Percentiles rank a stretch among this genome's conserved stretches.
Evolutionary conservation across 1,140 invertebrate genomes (phyloP).

Genomic region (Pseudachorutes palmiensis): DNA sequence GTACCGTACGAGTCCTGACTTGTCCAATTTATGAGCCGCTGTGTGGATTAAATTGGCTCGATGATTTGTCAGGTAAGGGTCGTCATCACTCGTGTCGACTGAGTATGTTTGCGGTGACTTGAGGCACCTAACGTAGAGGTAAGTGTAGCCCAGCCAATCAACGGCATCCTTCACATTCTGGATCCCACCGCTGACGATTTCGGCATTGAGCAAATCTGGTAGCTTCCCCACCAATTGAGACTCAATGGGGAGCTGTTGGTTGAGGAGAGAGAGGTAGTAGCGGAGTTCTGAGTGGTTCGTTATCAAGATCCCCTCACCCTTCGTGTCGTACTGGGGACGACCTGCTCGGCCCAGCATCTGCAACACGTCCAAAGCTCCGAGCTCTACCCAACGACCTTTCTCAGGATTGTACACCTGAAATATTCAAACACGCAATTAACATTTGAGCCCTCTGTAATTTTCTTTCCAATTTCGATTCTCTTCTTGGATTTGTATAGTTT

Average conservation of each 20-base stretch:
- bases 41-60: conserved; percentile 95
- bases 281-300: conserved; percentile 98
- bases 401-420: conserved; percentile 85
- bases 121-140: conserved; percentile 72
- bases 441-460: background rate
- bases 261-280: conserved; percentile 94
- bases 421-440: background rate
- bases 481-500: too few relatives aligned
- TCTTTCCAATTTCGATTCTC: too few relatives aligned
- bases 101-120: conserved; percentile 29
- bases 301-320: conserved; percentile 97
- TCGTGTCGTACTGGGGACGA: conserved; percentile 95
- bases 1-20: conserved; percentile 87
- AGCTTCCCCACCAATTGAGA: conserved; percentile 76
- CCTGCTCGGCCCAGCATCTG: conserved; percentile 94
- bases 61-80: conserved; percentile 44
- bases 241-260: conserved; percentile 90
- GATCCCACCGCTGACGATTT: conserved; percentile 87
- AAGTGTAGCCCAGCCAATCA: conserved; percentile 93
- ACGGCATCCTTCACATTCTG: conserved; percentile 92
- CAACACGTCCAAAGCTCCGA: conserved; percentile 92
- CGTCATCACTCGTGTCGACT: conserved; percentile 31
- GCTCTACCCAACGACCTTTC: conserved; percentile 95
- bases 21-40: conserved; percentile 81
- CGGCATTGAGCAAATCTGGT: conserved; percentile 95